These are phyloP conservation scores for Lepidothrix coronata DNA, from an alignment of 2,113 vertebrate species.

Conservation along the genomic window DNA sequence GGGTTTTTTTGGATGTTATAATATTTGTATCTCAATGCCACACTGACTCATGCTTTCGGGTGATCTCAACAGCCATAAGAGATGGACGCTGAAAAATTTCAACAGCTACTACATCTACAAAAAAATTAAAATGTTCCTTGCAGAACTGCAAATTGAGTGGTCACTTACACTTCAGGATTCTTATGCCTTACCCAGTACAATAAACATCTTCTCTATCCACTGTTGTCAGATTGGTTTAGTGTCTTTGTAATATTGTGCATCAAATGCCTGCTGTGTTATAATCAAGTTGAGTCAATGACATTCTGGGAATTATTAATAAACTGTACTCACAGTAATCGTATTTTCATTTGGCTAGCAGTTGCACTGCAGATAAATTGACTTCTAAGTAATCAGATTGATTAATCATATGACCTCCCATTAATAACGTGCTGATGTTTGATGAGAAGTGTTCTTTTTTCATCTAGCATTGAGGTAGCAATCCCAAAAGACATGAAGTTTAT, in stretches of 20 bases:
- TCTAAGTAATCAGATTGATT: slow-evolving; percentile 40
- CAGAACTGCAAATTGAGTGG: neutral
- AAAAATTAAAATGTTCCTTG: neutral
- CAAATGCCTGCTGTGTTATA: slow-evolving; percentile 34
- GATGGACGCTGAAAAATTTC: neutral
- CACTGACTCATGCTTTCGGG: neutral
- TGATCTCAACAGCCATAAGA: neutral
- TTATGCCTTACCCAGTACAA: neutral
- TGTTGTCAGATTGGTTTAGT: neutral
- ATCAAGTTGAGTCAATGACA: slow-evolving; percentile 47
- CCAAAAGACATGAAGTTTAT: neutral
- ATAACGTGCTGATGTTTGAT: neutral
- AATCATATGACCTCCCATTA: slow-evolving; percentile 2
- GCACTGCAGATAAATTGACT: slow-evolving; percentile 30
- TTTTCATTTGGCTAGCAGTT: slow-evolving; percentile 42
- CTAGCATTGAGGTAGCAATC: neutral
- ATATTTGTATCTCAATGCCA: neutral
- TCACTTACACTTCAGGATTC: neutral
- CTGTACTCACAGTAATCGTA: slow-evolving; percentile 24
- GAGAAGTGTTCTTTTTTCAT: neutral
- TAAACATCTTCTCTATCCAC: neutral
- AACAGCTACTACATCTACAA: neutral
- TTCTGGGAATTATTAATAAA: slow-evolving; percentile 35
- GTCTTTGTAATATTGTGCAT: neutral
- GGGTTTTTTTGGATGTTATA: neutral